Base-by-base conservation (phyloP, 2,797 vertebrate genomes). In the Esox masquinongy region DNA sequence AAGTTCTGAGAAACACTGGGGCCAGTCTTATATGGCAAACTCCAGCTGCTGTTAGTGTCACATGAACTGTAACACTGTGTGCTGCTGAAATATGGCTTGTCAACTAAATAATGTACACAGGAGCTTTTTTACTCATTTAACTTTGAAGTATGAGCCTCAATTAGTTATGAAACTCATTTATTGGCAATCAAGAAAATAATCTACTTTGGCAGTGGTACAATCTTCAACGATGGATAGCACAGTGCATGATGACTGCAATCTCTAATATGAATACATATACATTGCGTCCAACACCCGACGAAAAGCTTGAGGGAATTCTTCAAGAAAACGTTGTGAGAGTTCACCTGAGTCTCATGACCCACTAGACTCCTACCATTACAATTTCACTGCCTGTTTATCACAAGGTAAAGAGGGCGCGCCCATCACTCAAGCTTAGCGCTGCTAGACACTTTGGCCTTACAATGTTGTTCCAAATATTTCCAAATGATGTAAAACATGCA, bases 21-120 rank as follows among this genome's bases (percentile, higher is more conserved):
- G 73, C 36, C 68, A 74, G 79, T 72, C 84, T 78, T 82, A 77
- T 68, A 83, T 73, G 78, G 69, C 59, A 70, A 76, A 51, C 69
- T 22, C 22, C 29, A 71, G 56, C n/a, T 51, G 73, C 53, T 72
- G 71, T 70, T 43, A 53, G 19, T 31, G 6, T 68, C 34, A 70
- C 34, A 22, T 75, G 67, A 66, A 49, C 50, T 66, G 29, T 36
- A 67, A 74, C 67, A 72, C 8, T 17, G 6, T 19, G 24, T 53
- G 26, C 24, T 34, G 29, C 26, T 31, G 24, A 34, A 31, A 34
- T 53, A 19, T 19, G 5, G n/a, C 49, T 26, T 53, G 26, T 14
- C 70, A 53, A 34, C 31, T 26, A 19, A 56, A 11, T 16, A 17
- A 71, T 53, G 49, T 47, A 53, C 17, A 15, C 15, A 26, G 68